phyloP scores from a whole-genome alignment of 2,797 vertebrate species.

The Cyprinella venusta region DNA sequence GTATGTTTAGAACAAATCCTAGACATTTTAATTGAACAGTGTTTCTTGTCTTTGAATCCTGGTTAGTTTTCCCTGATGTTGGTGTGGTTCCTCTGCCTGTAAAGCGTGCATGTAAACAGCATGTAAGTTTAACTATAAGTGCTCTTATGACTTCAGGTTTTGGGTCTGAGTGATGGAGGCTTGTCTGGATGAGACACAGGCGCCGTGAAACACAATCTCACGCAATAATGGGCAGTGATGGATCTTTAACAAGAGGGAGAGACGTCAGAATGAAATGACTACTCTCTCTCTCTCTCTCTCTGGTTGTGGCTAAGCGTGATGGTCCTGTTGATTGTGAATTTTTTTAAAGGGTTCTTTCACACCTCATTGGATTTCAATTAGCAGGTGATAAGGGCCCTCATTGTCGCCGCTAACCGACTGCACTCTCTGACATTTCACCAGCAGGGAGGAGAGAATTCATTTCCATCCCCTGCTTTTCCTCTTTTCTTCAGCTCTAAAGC shows the following conservation, averaged over 20 bases:
- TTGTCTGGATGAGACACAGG: conserved; percentile 34
- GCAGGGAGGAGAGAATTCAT: conserved; percentile 60
- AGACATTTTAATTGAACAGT: background rate
- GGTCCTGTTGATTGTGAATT: conserved; percentile 65
- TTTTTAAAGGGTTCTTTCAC: conserved; percentile 66
- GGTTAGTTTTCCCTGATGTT: background rate
- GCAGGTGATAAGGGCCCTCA: conserved; percentile 60
- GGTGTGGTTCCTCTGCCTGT: background rate
- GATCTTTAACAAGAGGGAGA: conserved; percentile 61
- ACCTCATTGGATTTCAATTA: conserved; percentile 73
- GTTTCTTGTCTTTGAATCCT: background rate
- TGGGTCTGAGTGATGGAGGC: background rate
- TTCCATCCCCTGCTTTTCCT: conserved; percentile 37
- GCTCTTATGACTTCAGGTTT: background rate
- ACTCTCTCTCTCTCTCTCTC: background rate
- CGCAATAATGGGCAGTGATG: conserved; percentile 62
- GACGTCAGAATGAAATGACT: conserved; percentile 66
- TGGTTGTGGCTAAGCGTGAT: conserved; percentile 44
- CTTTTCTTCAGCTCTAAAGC: background rate
- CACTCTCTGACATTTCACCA: conserved; percentile 60
- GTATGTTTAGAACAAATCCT: background rate
- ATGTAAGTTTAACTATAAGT: background rate
- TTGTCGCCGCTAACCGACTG: conserved; percentile 59
- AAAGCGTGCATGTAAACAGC: background rate
- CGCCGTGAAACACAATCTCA: conserved; percentile 58